Conservation (phyloP, 2,113 vertebrate species). For the Zosterops hypoxanthus region DNA sequence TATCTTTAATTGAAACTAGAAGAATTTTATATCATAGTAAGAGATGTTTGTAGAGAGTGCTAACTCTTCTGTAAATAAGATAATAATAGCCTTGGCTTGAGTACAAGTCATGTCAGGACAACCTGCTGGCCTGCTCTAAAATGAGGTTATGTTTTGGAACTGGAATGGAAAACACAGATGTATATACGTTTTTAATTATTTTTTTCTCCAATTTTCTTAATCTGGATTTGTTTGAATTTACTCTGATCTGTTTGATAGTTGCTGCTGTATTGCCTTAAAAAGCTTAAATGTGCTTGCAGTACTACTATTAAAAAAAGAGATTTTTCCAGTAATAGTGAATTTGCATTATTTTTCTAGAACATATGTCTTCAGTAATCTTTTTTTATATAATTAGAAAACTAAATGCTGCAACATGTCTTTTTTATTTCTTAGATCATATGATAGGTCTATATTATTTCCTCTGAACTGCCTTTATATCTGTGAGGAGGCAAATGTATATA, state of each 20-base stretch:
- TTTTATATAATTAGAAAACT: not conserved
- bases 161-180: not conserved
- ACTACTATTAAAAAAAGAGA: not conserved
- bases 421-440: not conserved
- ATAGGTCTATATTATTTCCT: not conserved
- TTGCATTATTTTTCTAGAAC: not conserved
- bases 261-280: not conserved
- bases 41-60: not conserved
- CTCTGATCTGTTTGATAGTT: not conserved
- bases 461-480: not conserved
- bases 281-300: not conserved
- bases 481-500: not conserved
- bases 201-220: not conserved
- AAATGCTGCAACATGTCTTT: not conserved
- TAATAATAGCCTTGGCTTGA: not conserved
- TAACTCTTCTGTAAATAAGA: not conserved
- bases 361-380: not conserved
- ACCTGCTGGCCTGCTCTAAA: not conserved
- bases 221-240: not conserved
- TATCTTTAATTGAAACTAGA: not conserved
- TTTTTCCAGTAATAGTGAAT: not conserved
- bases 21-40: not conserved
- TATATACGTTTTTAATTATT: not conserved
- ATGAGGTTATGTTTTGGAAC: not conserved
- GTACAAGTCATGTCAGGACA: not conserved